phyloP scores from a whole-genome alignment of 1,140 invertebrate species.

The Dendroctonus valens region DNA sequence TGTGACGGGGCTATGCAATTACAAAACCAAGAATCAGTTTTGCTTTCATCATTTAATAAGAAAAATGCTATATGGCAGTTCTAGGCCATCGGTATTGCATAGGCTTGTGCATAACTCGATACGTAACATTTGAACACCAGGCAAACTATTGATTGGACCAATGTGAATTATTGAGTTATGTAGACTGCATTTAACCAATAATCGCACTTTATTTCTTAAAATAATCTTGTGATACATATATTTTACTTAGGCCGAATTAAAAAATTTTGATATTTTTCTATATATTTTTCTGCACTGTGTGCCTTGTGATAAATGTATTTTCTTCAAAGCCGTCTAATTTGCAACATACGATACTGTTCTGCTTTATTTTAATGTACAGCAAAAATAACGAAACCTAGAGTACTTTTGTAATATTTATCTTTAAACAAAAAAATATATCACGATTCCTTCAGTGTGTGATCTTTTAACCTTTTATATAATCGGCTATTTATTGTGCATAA shows the following conservation, averaged over 20 bases:
- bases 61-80: too few relatives aligned
- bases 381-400: constrained; percentile 9
- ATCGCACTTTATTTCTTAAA: constrained; percentile 10
- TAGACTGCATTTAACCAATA: too few relatives aligned
- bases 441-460: constrained; percentile 14
- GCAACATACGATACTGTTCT: not conserved
- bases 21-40: too few relatives aligned
- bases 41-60: too few relatives aligned
- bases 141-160: too few relatives aligned
- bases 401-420: constrained; percentile 19
- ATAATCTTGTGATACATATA: constrained; percentile 27
- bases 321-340: constrained; percentile 27
- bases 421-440: constrained; percentile 15
- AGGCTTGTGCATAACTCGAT: too few relatives aligned
- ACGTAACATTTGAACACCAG: too few relatives aligned
- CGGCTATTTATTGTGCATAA: too few relatives aligned
- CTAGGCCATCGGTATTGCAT: too few relatives aligned
- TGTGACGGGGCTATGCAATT: too few relatives aligned
- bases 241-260: constrained; percentile 29
- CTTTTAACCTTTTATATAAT: too few relatives aligned
- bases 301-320: constrained; percentile 40
- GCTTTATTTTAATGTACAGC: not conserved
- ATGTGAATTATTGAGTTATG: too few relatives aligned
- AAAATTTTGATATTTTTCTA: constrained; percentile 33
- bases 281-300: constrained; percentile 35